Conservation (phyloP, 2,797 vertebrate species). For the Girardinus metallicus region DNA sequence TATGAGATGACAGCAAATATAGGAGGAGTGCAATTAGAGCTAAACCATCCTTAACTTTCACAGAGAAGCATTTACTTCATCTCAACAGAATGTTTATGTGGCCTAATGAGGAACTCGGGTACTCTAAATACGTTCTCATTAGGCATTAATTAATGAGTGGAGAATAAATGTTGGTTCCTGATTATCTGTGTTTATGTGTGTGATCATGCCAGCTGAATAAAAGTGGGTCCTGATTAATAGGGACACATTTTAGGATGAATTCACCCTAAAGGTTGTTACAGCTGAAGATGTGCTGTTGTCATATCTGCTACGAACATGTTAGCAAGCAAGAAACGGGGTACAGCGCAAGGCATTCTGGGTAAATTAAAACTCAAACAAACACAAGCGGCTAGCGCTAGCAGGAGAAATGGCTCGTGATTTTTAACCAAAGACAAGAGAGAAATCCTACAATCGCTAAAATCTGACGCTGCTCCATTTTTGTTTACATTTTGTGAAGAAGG, state of each 20-base stretch:
- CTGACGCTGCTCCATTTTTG: too few species aligned
- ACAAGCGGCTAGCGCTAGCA: too few species aligned
- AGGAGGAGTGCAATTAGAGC: background rate
- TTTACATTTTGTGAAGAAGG: too few species aligned
- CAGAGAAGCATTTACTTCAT: background rate
- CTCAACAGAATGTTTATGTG: background rate
- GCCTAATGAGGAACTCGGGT: background rate
- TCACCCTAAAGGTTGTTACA: background rate
- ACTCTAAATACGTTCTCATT: background rate
- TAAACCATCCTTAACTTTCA: conserved; percentile 7
- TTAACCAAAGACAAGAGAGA: too few species aligned
- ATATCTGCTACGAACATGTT: background rate
- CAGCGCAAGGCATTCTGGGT: background rate
- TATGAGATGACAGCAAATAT: background rate
- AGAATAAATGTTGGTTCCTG: background rate
- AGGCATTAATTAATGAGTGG: background rate
- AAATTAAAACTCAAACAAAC: background rate
- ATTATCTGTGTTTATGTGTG: background rate
- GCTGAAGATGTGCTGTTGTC: background rate
- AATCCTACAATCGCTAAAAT: too few species aligned
- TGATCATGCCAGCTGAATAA: conserved; percentile 37
- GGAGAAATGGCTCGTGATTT: too few species aligned
- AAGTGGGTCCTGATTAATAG: conserved; percentile 13
- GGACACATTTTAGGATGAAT: conserved; percentile 34
- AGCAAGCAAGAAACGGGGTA: background rate